Percentiles rank a stretch among this genome's conserved stretches.
These are phyloP conservation scores for Umimayanthus kanabou DNA, from an alignment of 92 coral and sea anemone species.

Conservation along the genomic window DNA sequence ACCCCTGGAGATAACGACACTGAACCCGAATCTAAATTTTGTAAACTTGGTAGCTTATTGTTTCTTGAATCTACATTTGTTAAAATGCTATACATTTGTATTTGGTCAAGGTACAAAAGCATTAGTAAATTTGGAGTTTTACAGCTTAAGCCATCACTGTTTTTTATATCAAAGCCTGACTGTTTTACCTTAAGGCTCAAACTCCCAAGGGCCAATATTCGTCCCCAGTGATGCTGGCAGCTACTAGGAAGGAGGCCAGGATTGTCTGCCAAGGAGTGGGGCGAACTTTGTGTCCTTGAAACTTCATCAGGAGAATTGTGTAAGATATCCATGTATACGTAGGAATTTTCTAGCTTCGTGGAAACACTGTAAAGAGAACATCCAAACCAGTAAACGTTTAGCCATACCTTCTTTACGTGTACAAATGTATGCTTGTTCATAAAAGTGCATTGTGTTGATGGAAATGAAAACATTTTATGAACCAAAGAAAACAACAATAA, in stretches of 20 bases:
- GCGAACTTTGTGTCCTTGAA: constrained; percentile 10
- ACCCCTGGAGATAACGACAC: no score
- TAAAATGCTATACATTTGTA: no score
- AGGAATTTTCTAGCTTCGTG: constrained; percentile 77
- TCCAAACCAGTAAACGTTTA: background rate
- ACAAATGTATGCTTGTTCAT: background rate
- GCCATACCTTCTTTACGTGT: background rate
- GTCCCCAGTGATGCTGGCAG: constrained; percentile 88
- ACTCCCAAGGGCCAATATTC: constrained; percentile 89
- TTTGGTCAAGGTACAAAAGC: no score
- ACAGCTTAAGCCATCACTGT: background rate
- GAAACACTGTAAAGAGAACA: constrained; percentile 50
- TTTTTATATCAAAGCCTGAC: background rate
- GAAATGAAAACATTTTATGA: background rate
- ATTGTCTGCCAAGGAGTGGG: constrained; percentile 67
- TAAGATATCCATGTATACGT: constrained; percentile 70
- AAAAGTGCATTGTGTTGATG: no score
- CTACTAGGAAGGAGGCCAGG: constrained; percentile 77
- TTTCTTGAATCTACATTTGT: no score
- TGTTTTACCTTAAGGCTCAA: constrained; percentile 70
- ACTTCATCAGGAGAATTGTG: constrained; percentile 31
- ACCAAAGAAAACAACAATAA: background rate
- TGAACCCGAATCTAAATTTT: no score
- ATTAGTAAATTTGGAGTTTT: background rate
- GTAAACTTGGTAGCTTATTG: no score